These are phyloP conservation scores for Cacatua alba DNA, from an alignment of 2,113 vertebrate species.

Conservation along the genomic window DNA sequence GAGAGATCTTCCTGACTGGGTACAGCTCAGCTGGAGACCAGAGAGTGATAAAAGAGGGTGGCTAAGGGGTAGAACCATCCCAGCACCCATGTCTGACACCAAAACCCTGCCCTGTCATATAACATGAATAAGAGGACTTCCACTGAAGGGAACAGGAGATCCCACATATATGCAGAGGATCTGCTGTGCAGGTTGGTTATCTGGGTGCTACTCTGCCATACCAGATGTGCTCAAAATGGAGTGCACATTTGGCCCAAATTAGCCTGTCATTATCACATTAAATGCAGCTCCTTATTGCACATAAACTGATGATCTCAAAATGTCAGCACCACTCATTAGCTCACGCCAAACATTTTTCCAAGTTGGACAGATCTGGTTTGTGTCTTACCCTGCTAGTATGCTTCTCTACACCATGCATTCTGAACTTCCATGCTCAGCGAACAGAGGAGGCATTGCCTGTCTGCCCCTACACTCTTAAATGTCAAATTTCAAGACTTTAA, in stretches of 20 bases:
- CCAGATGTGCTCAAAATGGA: not conserved
- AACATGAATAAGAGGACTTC: not conserved
- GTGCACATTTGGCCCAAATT: not conserved
- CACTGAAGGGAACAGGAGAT: not conserved
- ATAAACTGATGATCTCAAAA: not conserved
- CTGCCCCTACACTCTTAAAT: not conserved
- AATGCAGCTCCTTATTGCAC: not conserved
- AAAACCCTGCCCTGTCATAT: not conserved
- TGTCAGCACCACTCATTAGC: not conserved
- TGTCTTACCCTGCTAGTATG: not conserved
- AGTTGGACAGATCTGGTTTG: not conserved
- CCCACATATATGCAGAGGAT: not conserved
- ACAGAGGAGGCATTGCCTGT: not conserved
- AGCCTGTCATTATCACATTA: not conserved
- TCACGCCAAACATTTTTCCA: not conserved
- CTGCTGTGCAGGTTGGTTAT: not conserved
- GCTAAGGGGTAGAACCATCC: not conserved
- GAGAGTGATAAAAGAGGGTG: not conserved
- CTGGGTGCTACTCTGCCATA: not conserved
- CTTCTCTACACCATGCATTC: not conserved
- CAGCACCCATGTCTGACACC: not conserved
- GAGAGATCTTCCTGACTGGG: not conserved
- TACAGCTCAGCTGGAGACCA: not conserved
- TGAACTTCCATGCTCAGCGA: not conserved
- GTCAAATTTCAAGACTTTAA: not conserved